phyloP scores from a whole-genome alignment of 2,888 invertebrate genomes.

The Hirtodrosophila histrioides region DNA sequence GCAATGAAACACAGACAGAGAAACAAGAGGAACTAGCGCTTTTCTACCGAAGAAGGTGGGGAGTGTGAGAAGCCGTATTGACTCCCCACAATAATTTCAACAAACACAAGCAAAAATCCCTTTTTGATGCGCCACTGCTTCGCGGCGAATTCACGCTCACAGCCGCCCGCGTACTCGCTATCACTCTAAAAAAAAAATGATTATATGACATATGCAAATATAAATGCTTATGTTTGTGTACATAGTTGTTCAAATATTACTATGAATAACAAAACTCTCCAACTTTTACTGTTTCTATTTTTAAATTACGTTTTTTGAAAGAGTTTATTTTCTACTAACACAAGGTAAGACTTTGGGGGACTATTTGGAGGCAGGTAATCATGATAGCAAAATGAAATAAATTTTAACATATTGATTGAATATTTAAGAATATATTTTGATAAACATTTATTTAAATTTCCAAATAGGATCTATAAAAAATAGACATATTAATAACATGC shows the following conservation, averaged over 20 bases:
- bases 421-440: conserved; percentile 4
- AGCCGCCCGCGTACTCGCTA: no score
- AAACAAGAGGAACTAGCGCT: no score
- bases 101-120: no score
- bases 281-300: conserved; percentile 8
- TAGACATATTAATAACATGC: conserved; percentile 3
- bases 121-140: no score
- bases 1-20: no score
- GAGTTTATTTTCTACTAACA: conserved; percentile 1
- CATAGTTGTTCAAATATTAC: conserved; percentile 10
- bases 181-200: no score
- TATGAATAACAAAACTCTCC: neutral
- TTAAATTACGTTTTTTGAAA: conserved; percentile 5
- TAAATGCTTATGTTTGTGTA: neutral
- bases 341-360: conserved; percentile 2
- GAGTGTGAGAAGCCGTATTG: no score
- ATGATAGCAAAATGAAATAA: neutral
- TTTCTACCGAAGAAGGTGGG: no score
- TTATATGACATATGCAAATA: neutral
- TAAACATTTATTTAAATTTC: neutral
- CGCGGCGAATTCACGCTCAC: no score
- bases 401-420: neutral
- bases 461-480: neutral
- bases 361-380: neutral
- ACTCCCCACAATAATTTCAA: no score